These are phyloP conservation scores for Nothura maculosa DNA, from an alignment of 2,797 vertebrate species.

Conservation along the genomic window DNA sequence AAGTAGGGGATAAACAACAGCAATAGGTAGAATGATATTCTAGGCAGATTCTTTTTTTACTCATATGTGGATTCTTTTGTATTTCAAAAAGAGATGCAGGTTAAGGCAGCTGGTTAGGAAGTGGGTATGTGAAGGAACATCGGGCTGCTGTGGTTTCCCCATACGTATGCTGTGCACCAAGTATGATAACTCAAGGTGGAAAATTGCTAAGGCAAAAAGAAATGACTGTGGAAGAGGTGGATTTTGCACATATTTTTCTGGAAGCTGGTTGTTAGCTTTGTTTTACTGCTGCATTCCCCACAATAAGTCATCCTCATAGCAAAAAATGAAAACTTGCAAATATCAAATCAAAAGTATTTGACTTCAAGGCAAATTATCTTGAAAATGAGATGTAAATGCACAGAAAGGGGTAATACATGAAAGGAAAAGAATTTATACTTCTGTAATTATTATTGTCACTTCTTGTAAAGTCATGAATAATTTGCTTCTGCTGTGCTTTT, in stretches of 20 bases:
- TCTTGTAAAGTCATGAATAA: background rate
- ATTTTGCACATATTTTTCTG: conserved; percentile 19
- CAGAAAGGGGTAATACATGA: background rate
- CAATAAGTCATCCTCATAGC: conserved; percentile 1
- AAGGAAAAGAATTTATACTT: background rate
- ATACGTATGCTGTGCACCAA: conserved; percentile 30
- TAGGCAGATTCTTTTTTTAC: background rate
- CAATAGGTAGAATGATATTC: background rate
- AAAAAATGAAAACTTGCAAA: conserved; percentile 44
- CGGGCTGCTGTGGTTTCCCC: conserved; percentile 17
- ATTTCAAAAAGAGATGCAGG: background rate
- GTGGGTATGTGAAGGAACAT: background rate
- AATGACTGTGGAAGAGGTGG: conserved; percentile 25
- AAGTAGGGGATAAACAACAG: background rate
- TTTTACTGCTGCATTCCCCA: background rate
- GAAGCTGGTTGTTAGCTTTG: background rate
- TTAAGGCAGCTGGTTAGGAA: conserved; percentile 1
- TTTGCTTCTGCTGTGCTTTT: conserved; percentile 14
- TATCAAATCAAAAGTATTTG: conserved; percentile 27
- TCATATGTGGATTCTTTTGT: background rate
- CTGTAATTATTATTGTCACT: background rate
- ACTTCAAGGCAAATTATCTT: background rate
- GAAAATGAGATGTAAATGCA: conserved; percentile 22
- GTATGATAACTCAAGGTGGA: conserved; percentile 6
- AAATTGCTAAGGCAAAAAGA: conserved; percentile 43